Percentiles rank a stretch among this genome's conserved stretches.
phyloP scores from a whole-genome alignment of 2,888 invertebrate genomes.

The Eretmocerus hayati region DNA sequence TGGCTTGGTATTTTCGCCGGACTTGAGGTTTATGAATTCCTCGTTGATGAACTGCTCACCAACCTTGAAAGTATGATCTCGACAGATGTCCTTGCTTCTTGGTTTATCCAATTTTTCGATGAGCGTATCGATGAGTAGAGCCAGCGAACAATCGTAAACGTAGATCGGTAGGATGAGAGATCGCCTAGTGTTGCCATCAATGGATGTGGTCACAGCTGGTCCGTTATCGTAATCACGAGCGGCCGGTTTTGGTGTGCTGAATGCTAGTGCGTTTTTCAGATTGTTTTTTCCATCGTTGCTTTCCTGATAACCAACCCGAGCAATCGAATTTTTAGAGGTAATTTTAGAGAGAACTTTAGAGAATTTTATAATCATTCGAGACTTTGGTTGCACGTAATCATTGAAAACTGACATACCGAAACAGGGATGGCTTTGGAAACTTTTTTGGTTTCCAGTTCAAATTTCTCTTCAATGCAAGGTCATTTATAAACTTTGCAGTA shows the following conservation, averaged over 20 bases:
- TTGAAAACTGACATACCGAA: too few relatives aligned
- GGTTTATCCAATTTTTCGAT: constrained; percentile 43
- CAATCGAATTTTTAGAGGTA: too few relatives aligned
- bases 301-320: too few relatives aligned
- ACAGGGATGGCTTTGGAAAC: too few relatives aligned
- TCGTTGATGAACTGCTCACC: constrained; percentile 38
- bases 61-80: constrained; percentile 50
- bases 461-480: too few relatives aligned
- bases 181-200: constrained; percentile 14
- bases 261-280: constrained; percentile 27
- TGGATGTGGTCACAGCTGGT: neutral
- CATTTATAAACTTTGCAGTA: too few relatives aligned
- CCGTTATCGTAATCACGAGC: constrained; percentile 19
- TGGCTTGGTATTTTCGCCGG: constrained; percentile 39
- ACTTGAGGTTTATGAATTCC: constrained; percentile 45
- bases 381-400: too few relatives aligned
- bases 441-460: too few relatives aligned
- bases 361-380: too few relatives aligned
- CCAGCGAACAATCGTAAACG: constrained; percentile 61
- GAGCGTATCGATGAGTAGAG: constrained; percentile 53
- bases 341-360: too few relatives aligned
- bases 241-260: constrained; percentile 24
- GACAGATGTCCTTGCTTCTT: constrained; percentile 49
- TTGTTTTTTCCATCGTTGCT: constrained; percentile 25
- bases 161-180: constrained; percentile 54